phyloP scores from a whole-genome alignment of 2,113 vertebrate species.

The Heloderma charlesbogerti region DNA sequence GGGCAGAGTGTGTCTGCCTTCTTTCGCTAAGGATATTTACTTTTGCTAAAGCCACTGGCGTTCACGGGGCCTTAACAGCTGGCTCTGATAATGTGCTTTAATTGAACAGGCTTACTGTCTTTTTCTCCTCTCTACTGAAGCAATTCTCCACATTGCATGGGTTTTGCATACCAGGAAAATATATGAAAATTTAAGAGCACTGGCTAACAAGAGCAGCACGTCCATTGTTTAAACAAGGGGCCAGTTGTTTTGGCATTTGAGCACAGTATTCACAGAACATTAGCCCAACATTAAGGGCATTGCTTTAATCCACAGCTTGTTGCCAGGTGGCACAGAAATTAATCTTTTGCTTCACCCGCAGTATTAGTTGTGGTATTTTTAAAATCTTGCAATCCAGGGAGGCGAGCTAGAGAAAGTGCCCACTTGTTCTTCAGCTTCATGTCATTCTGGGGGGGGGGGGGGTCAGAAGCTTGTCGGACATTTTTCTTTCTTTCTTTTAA shows the following conservation, averaged over 20 bases:
- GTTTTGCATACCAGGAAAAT: slow-evolving; percentile 63
- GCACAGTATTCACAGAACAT: slow-evolving; percentile 72
- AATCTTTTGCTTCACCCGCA: slow-evolving; percentile 78
- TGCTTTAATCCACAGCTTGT: slow-evolving; percentile 75
- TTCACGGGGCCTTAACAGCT: slow-evolving; percentile 72
- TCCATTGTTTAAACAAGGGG: slow-evolving; percentile 75
- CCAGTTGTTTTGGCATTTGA: slow-evolving; percentile 75
- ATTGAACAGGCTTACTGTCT: slow-evolving; percentile 75
- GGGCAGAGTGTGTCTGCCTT: slow-evolving; percentile 43
- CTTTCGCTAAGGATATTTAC: slow-evolving; percentile 52
- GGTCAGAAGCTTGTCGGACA: background rate
- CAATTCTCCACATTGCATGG: slow-evolving; percentile 73
- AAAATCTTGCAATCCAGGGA: slow-evolving; percentile 73
- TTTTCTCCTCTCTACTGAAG: slow-evolving; percentile 58
- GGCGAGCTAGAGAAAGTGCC: slow-evolving; percentile 65
- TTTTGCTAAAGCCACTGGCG: slow-evolving; percentile 61
- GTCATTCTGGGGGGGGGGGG: background rate
- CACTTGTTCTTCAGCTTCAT: slow-evolving; percentile 44
- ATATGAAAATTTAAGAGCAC: slow-evolving; percentile 68
- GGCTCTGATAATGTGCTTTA: slow-evolving; percentile 75
- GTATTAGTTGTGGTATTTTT: slow-evolving; percentile 72
- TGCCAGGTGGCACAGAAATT: slow-evolving; percentile 83
- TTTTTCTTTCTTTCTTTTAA: accelerated
- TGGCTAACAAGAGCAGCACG: slow-evolving; percentile 76
- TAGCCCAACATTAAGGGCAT: slow-evolving; percentile 69